Evolutionary conservation across 1,140 invertebrate species (phyloP), one percentile per base, ranked within the genome.

Genomic region (Sweltsa coloradensis): DNA sequence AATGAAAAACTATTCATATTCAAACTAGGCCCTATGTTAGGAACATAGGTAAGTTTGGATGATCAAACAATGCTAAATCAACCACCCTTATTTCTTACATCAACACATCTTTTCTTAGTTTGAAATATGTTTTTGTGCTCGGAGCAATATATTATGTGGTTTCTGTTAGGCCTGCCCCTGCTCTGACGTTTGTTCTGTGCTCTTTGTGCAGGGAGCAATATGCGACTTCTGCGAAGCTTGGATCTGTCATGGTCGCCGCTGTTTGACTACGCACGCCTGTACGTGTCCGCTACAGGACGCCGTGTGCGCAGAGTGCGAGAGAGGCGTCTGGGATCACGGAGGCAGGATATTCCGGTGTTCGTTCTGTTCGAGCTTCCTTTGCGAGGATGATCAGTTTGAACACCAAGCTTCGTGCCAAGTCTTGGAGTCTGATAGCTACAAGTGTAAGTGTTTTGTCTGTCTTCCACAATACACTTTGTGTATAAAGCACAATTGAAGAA

Each of bases 341-440:
- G 86, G 83, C 3, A 74, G 93, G 41, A 85, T 97, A 52, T 97
- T 93, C 61, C 79, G 79, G 53, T 97, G 93, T 65, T 90, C 86
- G 37, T 97, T 91, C 66, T 97, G 93, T 62, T 67, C 79, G 56
- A 85, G 79, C 44, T 93, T 85, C 61, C 72, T 97, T 1, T 97
- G 93, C 69, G 93, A 97, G 69, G 93, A 97, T 70, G 93, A 97
- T 68, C 93, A 97, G 67, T 97, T 97, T 74, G 93, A 97, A 63
- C 93, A 97, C 69, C 93, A 97, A 71, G 93, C 93, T 6, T 94
- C 88, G 1, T 97, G 93, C 63, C 92, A 95, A 72, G 84, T 93
- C 37, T 64, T 97, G 2, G 92, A 97, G 60, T 83, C 89, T 2
- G 92, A 88, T 63, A 91, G 75, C 59, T 93, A 84, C 58, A 97